These are phyloP conservation scores for Esperia sulphurella DNA, from an alignment of 2,888 invertebrate species.

Conservation along the genomic window DNA sequence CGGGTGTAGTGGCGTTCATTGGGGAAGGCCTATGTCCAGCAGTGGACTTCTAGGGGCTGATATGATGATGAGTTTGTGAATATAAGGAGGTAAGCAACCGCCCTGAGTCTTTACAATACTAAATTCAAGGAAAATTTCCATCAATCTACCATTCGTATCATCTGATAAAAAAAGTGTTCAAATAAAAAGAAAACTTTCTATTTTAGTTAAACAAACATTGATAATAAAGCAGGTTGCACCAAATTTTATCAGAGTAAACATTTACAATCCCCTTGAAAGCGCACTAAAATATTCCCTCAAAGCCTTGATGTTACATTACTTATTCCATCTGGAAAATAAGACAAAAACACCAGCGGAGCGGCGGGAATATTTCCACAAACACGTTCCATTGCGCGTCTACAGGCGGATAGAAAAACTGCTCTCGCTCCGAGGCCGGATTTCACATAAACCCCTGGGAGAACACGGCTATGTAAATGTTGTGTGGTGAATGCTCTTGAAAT, in stretches of 20 bases:
- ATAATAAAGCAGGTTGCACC: not conserved
- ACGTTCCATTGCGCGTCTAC: conserved; percentile 31
- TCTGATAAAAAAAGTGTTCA: too few relatives aligned
- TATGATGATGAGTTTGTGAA: too few relatives aligned
- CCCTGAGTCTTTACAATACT: too few relatives aligned
- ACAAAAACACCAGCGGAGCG: conserved; percentile 32
- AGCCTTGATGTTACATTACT: conserved; percentile 29
- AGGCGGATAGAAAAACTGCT: conserved; percentile 23
- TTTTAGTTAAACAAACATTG: not conserved
- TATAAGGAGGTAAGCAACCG: too few relatives aligned
- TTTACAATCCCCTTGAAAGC: conserved; percentile 35
- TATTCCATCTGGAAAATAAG: conserved; percentile 40
- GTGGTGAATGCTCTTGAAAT: conserved; percentile 2
- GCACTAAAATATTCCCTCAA: conserved; percentile 51
- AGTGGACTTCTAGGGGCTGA: too few relatives aligned
- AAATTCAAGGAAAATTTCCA: too few relatives aligned
- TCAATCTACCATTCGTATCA: too few relatives aligned
- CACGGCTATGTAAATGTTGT: conserved; percentile 20
- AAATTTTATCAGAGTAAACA: conserved; percentile 25
- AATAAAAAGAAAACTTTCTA: not conserved
- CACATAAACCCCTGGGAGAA: conserved; percentile 26
- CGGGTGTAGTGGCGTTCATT: too few relatives aligned
- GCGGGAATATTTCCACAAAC: conserved; percentile 35
- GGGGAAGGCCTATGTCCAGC: too few relatives aligned
- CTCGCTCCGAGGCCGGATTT: conserved; percentile 25